A percentile compares a stretch with the other conserved stretches of the same genome.
Conservation (phyloP, 2,797 vertebrate genomes). For the Sebastes minor region DNA sequence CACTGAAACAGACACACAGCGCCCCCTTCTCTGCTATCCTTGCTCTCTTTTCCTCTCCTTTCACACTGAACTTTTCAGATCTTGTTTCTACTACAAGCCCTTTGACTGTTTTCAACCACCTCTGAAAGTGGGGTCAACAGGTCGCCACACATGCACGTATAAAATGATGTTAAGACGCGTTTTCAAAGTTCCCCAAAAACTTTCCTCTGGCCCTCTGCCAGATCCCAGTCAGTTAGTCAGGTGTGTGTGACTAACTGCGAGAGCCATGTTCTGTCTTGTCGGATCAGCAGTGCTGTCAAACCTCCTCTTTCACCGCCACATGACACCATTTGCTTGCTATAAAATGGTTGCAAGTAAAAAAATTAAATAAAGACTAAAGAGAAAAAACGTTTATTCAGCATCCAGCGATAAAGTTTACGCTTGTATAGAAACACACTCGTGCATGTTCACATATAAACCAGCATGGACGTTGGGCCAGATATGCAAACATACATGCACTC, state of each 20-base stretch:
- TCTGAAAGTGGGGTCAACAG: constrained; percentile 31
- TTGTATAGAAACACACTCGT: constrained; percentile 16
- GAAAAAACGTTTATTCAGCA: constrained; percentile 5
- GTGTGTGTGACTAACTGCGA: constrained; percentile 23
- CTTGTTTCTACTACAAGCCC: neutral
- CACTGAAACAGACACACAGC: constrained; percentile 61
- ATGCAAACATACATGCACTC: constrained; percentile 27
- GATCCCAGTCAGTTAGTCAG: constrained; percentile 43
- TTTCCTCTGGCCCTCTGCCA: constrained; percentile 47
- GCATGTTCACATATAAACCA: constrained; percentile 30
- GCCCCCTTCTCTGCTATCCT: constrained; percentile 12
- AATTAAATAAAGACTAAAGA: constrained; percentile 1
- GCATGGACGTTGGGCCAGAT: neutral
- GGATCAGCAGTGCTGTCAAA: constrained; percentile 50
- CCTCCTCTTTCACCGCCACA: constrained; percentile 21
- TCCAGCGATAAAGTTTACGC: constrained; percentile 15
- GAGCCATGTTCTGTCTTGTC: constrained; percentile 68
- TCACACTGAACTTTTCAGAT: constrained; percentile 27
- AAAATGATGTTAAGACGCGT: constrained; percentile 25
- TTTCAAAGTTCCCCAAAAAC: constrained; percentile 52
- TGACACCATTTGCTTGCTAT: constrained; percentile 19
- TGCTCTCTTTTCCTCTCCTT: constrained; percentile 23
- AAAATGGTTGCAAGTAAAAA: constrained; percentile 11
- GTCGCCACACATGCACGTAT: constrained; percentile 2
- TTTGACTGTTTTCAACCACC: neutral